Base-by-base conservation (phyloP, 2,797 vertebrate genomes). In the Perdix hodgsoniae region DNA sequence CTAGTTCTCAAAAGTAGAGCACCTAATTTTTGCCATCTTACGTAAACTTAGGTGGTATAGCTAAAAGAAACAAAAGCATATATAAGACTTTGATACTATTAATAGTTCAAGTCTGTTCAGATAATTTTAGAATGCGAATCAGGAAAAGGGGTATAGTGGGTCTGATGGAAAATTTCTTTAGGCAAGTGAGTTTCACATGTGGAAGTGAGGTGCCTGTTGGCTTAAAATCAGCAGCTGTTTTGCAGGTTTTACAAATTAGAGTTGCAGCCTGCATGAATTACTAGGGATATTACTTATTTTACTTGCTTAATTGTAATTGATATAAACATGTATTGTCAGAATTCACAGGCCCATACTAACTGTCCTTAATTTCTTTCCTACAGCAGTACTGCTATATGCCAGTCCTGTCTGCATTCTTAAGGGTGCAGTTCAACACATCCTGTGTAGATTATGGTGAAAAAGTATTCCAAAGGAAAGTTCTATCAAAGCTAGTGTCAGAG, bases 301-400 rank as follows among this genome's bases (percentile, higher is more conserved):
- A 98, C 98, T 98, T 98, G 98, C 98, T 97, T 97, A 98, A 98
- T 97, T 98, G 98, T 98, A 98, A 98, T 98, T 98, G 98, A 98
- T 98, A 98, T 98, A 98, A 98, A 98, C 97, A 98, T 98, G 98
- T 99, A 97, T 99, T 98, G 98, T 98, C 98, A 99, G 98, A 99
- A 99, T 99, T 99, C 98, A 99, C 99, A 98, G 99, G 99, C 99
- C 99, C 99, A 99, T 99, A 99, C 99, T 99, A 99, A 99, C 99
- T 99, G 99, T 99, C 99, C 99, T 99, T 99, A 99, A 99, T 99
- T 99, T 99, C 99, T 99, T 99, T 99, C 99, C 99, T 99, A 99
- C 99, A 99, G 99, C 99, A 99, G 99, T 99, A 99, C 99, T 99
- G 99, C 99, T 99, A 98, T 99, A 98, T 99, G 99, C 99, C 99